Percentiles rank a stretch among this genome's conserved stretches.
phyloP scores from a whole-genome alignment of 2,797 vertebrate species.

The Odontamblyopus lacepedii region DNA sequence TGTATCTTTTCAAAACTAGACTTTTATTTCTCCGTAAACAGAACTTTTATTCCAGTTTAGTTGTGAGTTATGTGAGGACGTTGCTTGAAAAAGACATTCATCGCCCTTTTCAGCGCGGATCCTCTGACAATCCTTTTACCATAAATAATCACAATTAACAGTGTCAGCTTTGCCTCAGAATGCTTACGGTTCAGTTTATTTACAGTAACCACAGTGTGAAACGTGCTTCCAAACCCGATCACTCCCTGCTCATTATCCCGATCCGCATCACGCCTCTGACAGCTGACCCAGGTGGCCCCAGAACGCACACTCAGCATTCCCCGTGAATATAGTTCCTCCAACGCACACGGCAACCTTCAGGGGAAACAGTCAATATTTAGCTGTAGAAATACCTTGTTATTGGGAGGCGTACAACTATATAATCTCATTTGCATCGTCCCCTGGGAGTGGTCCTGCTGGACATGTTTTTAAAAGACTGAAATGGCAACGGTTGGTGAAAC shows the following conservation, averaged over 20 bases:
- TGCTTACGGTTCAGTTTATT: constrained; percentile 3
- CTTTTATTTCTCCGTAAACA: no score
- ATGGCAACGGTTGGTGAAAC: constrained; percentile 54
- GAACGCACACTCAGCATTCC: constrained; percentile 31
- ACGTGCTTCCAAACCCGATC: not conserved
- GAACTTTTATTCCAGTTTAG: not conserved
- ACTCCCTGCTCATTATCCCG: constrained; percentile 4
- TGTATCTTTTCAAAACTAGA: no score
- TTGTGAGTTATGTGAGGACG: not conserved
- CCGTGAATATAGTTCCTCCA: constrained; percentile 28
- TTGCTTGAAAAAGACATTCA: not conserved
- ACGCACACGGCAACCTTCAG: constrained; percentile 46
- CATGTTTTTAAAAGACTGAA: constrained; percentile 49
- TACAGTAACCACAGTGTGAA: constrained; percentile 4
- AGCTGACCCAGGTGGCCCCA: constrained; percentile 7
- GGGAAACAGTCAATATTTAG: constrained; percentile 51
- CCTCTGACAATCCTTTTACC: not conserved
- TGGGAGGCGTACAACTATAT: constrained; percentile 44
- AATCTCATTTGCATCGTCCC: constrained; percentile 62
- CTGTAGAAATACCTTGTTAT: constrained; percentile 43
- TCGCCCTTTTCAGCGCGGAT: not conserved
- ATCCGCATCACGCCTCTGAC: constrained; percentile 14
- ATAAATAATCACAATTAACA: constrained; percentile 15
- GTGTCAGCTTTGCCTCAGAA: not conserved
- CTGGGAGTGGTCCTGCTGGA: constrained; percentile 36